phyloP scores from a whole-genome alignment of 2,797 vertebrate species.

The Steatocranus sp. region DNA sequence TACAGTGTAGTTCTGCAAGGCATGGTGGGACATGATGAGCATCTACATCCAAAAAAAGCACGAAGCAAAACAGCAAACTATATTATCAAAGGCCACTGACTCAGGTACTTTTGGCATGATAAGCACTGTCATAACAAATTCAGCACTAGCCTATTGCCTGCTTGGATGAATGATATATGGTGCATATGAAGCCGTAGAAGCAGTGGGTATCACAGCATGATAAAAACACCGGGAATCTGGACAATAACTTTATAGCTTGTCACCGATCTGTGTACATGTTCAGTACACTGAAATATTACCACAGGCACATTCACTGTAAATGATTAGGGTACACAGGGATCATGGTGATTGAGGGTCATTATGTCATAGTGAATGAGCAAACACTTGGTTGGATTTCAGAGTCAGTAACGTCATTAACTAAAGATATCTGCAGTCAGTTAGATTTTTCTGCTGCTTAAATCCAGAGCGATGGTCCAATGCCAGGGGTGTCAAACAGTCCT shows the following conservation, averaged over 20 bases:
- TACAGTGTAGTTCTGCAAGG: background rate
- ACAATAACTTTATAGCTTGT: background rate
- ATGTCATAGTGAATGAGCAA: background rate
- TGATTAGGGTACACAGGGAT: background rate
- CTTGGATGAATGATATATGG: conserved; percentile 6
- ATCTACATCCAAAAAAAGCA: background rate
- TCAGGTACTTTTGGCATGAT: background rate
- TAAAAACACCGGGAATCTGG: conserved; percentile 11
- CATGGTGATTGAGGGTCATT: background rate
- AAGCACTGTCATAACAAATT: background rate
- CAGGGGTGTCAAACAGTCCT: background rate
- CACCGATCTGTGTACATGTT: conserved; percentile 33
- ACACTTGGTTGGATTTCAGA: background rate
- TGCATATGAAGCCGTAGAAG: background rate
- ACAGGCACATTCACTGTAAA: background rate
- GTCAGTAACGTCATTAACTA: background rate
- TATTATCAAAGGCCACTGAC: background rate
- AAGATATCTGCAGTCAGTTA: background rate
- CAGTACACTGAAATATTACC: conserved; percentile 39
- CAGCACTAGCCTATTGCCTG: background rate
- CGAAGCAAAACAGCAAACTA: background rate
- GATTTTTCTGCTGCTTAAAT: background rate
- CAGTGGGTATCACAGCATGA: background rate
- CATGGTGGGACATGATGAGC: background rate
- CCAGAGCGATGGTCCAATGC: background rate